Base-by-base conservation (phyloP, 1,140 invertebrate species). In the Eriosoma lanigerum region DNA sequence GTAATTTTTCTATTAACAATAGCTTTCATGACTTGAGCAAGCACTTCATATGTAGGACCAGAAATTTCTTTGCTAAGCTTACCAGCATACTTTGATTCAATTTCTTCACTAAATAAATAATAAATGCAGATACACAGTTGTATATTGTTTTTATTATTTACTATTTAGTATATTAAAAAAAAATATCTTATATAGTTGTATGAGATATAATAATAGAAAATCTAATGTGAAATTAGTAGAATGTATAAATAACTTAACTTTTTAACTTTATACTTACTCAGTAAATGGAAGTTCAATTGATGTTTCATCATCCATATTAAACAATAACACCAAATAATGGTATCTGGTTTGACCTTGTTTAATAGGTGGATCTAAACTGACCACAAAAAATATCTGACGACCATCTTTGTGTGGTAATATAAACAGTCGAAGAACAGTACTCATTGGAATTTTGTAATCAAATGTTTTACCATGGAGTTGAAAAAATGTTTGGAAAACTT, bases 401-500 rank as follows among this genome's bases (percentile, higher is more conserved):
- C 91, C 93, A 88, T 99, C 98, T 86, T 97, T 98, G 85, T 99
- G 97, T 0, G 97, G 98, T 66, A 99, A 87, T 29, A 99, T 88
- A 85, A 99, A 99, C 10, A 99, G 86, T 29, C 98, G 90, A 12
- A 98, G 87, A 17, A 99, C 96, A 0, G 96, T 98, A 1, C 94
- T 94, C 90, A 97, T 94, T 0, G 97, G 96, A 83, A 99, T 98
- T 87, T 99, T 99, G 87, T 99, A 99, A 88, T 99, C 98, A 86
- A 98, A 99, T 0, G 98, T 99, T 90, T 99, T 99, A 87, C 98
- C 98, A 85, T 99, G 98, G 75, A 99, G 91, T 88, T 99, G 97
- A 84, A 99, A 94, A 86, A 99, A 99, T 3, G 95, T 92, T 81
- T 94, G 93, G 85, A 98, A 99, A 60, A 99, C 92, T 88, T 99